Base-by-base conservation (phyloP, 2,888 invertebrate genomes). In the Furcula furcula region DNA sequence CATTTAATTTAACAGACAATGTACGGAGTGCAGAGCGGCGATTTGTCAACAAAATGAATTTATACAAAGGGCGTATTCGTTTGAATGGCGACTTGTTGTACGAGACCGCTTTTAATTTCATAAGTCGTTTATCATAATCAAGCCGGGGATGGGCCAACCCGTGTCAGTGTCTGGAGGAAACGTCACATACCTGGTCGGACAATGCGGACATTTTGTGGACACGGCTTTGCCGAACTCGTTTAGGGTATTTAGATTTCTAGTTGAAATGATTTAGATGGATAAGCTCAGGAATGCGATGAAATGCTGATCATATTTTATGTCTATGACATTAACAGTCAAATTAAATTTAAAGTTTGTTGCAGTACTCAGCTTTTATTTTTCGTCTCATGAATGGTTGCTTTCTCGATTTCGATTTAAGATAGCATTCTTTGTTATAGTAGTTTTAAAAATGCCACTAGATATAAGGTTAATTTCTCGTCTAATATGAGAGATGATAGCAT, bases 41-140 rank as follows among this genome's bases (percentile, higher is more conserved):
- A 88, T 88, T 88, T 87, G 87, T 88, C 88, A 88, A 79, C 74
- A 79, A 77, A 84, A 85, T 81, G 83, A 79, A 86, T 85, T 79
- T 72, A 71, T 76, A 88, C 88, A 87, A 87, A 80, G 79, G 77
- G 71, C 71, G 71, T 74, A 81, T 80, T 80, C 83, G 78, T 84
- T 87, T 85, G 78, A 87, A 86, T 84, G 74, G 84, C 77, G 78
- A 85, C 82, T 86, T 85, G 85, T 84, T 83, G 85, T 84, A 76
- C 72, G 64, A 66, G 78, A 75, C 81, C 83, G 28, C 86, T 87
- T 88, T 88, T 88, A 88, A 88, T 88, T 87, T 87, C 81, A 86
- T 87, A 85, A 86, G 87, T 88, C 87, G 79, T 88, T 87, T 83
- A 85, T 88, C 88, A 88, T 88, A 86, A 88, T 88, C 88, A 87